These are phyloP conservation scores for Nephrotoma guestfalica DNA, from an alignment of 2,888 invertebrate genomes.

Conservation along the genomic window DNA sequence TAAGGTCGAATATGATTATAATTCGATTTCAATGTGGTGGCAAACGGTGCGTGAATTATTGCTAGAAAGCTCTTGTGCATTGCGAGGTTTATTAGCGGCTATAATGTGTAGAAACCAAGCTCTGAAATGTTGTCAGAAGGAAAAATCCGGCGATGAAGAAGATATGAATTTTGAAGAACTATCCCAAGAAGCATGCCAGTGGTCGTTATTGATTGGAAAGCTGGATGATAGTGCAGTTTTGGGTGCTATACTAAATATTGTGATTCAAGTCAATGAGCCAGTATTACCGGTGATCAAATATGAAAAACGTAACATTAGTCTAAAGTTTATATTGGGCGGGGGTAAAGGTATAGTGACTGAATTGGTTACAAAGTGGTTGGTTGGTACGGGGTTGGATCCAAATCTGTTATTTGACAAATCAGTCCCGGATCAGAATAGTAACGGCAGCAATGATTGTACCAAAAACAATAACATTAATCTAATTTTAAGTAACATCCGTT, in stretches of 20 bases:
- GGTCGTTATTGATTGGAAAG: slow-evolving; percentile 76
- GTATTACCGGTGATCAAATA: slow-evolving; percentile 39
- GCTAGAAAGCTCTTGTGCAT: slow-evolving; percentile 55
- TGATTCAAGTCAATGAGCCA: slow-evolving; percentile 19
- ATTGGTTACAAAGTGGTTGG: slow-evolving; percentile 75
- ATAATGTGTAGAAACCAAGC: slow-evolving; percentile 69
- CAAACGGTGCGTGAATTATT: slow-evolving; percentile 55
- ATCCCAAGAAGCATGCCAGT: slow-evolving; percentile 71
- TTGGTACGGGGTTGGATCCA: slow-evolving; percentile 55
- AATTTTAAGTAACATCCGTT: slow-evolving; percentile 45
- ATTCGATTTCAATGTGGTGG: slow-evolving; percentile 71
- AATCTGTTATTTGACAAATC: slow-evolving; percentile 36
- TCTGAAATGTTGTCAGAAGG: slow-evolving; percentile 22
- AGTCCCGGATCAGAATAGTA: slow-evolving; percentile 8
- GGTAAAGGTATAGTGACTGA: slow-evolving; percentile 79
- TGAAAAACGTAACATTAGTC: slow-evolving; percentile 43
- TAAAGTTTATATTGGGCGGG: slow-evolving; percentile 47
- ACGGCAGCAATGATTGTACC: slow-evolving; percentile 3
- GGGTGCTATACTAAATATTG: slow-evolving; percentile 36
- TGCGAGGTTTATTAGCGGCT: slow-evolving; percentile 67
- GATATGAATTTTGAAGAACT: slow-evolving; percentile 65
- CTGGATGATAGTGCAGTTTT: slow-evolving; percentile 76
- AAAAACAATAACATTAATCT: slow-evolving; percentile 18
- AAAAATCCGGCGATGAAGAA: slow-evolving; percentile 34
- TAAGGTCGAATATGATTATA: slow-evolving; percentile 46